Evolutionary conservation across 2,888 invertebrate genomes (phyloP), one percentile per base, ranked within the genome.

Genomic region (Cryptus armator): DNA sequence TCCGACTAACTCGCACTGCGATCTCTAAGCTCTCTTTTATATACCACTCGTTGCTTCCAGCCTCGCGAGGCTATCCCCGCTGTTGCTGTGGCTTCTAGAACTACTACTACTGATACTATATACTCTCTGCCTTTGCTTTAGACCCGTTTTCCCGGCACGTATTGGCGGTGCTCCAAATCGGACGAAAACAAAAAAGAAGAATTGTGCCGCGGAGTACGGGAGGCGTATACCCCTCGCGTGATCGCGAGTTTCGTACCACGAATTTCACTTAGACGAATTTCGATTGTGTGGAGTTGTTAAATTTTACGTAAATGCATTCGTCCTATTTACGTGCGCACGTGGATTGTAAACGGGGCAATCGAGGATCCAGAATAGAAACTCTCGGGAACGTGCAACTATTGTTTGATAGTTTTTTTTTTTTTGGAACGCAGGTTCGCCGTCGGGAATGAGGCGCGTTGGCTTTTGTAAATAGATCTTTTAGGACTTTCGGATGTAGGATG

Each of bases 111-210:
- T 9, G 37, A 37, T 37, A 37, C 37, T 9, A 9, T 37, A 37
- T 9, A 37, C 37, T 37, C 37, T 67, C n/a, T n/a, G 46, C 14
- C 70, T 51, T 72, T 71, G 62, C 48, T 44, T 71, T 44, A 24
- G n/a, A 29, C 10, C 37, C 74, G 46, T 71, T 44, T 64, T 48
- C 66, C 24, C 29, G 37, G 24, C 59, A 80, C 62, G 62, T 62
- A 32, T 14, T 86, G 86, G 86, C 86, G 46, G 5, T 62, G 59
- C 64, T 80, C 86, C 86, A 86, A 32, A 86, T 84, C 51, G 72
- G 32, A 64, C 68, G 53, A 77, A 78, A 74, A 48, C n/a, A 72
- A 68, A 14, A 79, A 79, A 72, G 74, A 76, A 62, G 16, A 66
- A 84, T 79, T 75, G 83, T 79, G 79, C 64, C 83, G 75, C 64